A percentile compares a stretch with the other conserved stretches of the same genome.
Conservation (phyloP, 2,797 vertebrate genomes). For the Selene dorsalis region DNA sequence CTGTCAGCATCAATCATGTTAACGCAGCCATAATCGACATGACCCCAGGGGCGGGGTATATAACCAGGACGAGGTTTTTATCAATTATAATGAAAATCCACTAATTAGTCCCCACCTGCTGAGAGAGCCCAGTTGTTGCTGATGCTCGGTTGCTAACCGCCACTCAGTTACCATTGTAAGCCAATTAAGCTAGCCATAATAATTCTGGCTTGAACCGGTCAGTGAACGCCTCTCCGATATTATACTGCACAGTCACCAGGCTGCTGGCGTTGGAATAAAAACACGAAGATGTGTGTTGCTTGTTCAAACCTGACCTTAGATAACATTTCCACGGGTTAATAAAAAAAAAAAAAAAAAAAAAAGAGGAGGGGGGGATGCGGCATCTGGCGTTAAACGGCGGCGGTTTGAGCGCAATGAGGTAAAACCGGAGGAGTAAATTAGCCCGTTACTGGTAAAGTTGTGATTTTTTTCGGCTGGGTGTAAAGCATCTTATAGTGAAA, state of each 20-base stretch:
- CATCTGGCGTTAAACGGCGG: constrained; percentile 26
- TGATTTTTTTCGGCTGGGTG: background rate
- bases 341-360: too few relatives aligned
- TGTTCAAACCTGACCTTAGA: background rate
- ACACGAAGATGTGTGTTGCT: background rate
- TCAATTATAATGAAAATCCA: constrained; percentile 16
- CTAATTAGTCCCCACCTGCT: constrained; percentile 12
- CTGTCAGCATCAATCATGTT: background rate
- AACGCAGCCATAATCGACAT: constrained; percentile 12
- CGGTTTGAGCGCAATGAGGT: background rate
- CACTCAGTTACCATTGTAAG: constrained; percentile 69
- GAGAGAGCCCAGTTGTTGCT: background rate
- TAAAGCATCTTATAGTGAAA: accelerated
- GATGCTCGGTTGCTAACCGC: constrained; percentile 22
- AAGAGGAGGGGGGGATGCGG: constrained; percentile 31
- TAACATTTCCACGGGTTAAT: background rate
- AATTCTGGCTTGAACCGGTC: constrained; percentile 78
- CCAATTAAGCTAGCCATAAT: constrained; percentile 75
- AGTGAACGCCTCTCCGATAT: constrained; percentile 24
- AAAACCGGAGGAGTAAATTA: constrained; percentile 5
- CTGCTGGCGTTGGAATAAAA: too few relatives aligned
- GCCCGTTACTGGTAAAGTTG: background rate
- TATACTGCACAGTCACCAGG: background rate
- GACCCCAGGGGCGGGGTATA: background rate
- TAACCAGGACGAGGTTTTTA: background rate